Evolutionary conservation across 2,888 invertebrate genomes (phyloP), one percentile per base, ranked within the genome.

Genomic region (Parelbella ahira): DNA sequence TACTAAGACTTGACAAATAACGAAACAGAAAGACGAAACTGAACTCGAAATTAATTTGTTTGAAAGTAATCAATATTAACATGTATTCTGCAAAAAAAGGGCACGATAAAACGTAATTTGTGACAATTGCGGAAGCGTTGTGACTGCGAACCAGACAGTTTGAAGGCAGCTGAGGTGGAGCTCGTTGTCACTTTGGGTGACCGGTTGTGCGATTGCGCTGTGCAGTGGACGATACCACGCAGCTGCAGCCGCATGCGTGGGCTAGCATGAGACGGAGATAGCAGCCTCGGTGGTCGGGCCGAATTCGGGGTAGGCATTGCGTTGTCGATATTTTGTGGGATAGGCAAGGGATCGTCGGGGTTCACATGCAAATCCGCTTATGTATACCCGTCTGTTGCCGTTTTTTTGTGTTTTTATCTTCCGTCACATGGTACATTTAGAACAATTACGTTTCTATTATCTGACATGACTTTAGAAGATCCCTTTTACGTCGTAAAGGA

Each of bases 401-500:
- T 48, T 44, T 46, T 44, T 54, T 44, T 44, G 39, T 44, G 45
- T 45, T 48, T 33, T 53, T 44, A 51, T 36, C 53, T 45, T 45
- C 39, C 57, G 54, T 76, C 78, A 68, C 73, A 84, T 83, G 83
- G 63, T 58, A 68, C 65, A 56, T 54, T 56, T 70, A 63, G 57
- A 49, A 54, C 51, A 60, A 58, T 58, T 53, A 59, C 55, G 52
- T 60, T 62, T 48, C 63, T 80, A 65, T 73, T 81, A 69, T 89
- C 89, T 92, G 94, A 91, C 92, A 97, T 98, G 97, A 96, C 97
- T 91, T 92, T 97, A 88, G 97, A 98, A 91, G 98, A 98, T 90
- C 98, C 98, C 57, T 98, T 97, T 91, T 97, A 97, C 91, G 97
- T 97, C 84, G 97, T 98, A 64, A 97, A 97, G 93, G 97, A 97